phyloP scores from a whole-genome alignment of 1,140 invertebrate genomes.

The Ruditapes philippinarum region DNA sequence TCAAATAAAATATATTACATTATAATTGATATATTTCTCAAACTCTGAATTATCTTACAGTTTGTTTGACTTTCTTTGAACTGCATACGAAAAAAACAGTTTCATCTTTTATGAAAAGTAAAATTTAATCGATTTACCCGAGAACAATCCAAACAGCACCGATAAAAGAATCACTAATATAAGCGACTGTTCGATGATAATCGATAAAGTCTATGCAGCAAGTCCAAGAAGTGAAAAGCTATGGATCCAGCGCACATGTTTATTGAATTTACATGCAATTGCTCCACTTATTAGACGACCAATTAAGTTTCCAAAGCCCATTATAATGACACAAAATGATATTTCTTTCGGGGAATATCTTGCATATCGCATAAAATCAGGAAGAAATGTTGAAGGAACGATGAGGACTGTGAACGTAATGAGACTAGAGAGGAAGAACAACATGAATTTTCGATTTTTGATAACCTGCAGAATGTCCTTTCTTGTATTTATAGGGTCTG shows the following conservation, averaged over 20 bases:
- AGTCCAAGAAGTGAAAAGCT: neutral
- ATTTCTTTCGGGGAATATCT: neutral
- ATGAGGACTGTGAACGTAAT: neutral
- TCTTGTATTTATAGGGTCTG: too few species aligned
- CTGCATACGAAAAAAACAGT: too few species aligned
- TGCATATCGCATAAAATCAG: neutral
- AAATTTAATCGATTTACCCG: neutral
- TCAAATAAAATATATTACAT: too few species aligned
- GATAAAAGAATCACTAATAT: neutral
- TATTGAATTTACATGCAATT: neutral
- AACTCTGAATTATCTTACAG: too few species aligned
- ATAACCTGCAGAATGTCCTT: neutral
- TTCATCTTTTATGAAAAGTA: too few species aligned
- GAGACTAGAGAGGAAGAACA: neutral
- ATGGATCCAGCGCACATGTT: neutral
- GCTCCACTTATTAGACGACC: neutral
- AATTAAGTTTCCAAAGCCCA: constrained; percentile 11
- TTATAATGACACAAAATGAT: neutral
- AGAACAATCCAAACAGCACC: neutral
- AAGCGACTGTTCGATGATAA: neutral
- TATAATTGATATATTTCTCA: too few species aligned
- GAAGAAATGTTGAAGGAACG: neutral
- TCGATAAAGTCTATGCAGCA: neutral
- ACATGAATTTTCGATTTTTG: neutral
- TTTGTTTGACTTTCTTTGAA: too few species aligned